Evolutionary conservation across 1,140 invertebrate genomes (phyloP), one percentile per base, ranked within the genome.

Genomic region (Eriocheir sinensis): DNA sequence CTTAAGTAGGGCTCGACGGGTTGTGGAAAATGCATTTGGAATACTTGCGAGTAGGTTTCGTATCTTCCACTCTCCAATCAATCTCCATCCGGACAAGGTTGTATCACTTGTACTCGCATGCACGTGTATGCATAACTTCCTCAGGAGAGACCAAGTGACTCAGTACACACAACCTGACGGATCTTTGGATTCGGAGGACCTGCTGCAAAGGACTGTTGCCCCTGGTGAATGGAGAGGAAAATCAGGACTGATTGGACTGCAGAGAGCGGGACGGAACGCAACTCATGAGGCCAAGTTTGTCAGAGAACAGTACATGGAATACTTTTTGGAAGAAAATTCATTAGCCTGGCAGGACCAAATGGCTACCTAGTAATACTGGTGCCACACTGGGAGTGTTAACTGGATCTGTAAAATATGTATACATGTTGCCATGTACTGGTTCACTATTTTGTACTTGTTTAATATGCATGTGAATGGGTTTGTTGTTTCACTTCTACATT

Each of bases 31-130:
- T 89, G 88, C 88, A 32, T 92, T 92, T 81, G 90, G 90, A 79
- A 92, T 92, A n/a, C 79, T 92, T 6, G 90, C 60, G 4, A 92
- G 41, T 92, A 92, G 90, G 34, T 92, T 92, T n/a, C 32, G 90
- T 32, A 30, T 92, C 40, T 92, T 92, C 90, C 90, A 80, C 90
- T 41, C 88, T 38, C 38, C 90, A 80, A 81, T 80, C 21, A 80
- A 80, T 92, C 60, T 92, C 36, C 72, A 32, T 36, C 53, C 79
- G 90, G 27, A 38, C 32, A 92, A 92, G 90, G 90, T 92, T 81
- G 90, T 38, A 79, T 80, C 4, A 40, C 12, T 92, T 92, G 90
- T 92, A 9, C 34, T 92, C 80, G 90, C 53, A 92, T 92, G 90
- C 53, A 81, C 38, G 27, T 15, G 60, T 92, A 0, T 80, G 27